Percentiles rank a stretch among this genome's conserved stretches.
Evolutionary conservation across 2,797 vertebrate genomes (phyloP).

Genomic region (Chanos chanos): DNA sequence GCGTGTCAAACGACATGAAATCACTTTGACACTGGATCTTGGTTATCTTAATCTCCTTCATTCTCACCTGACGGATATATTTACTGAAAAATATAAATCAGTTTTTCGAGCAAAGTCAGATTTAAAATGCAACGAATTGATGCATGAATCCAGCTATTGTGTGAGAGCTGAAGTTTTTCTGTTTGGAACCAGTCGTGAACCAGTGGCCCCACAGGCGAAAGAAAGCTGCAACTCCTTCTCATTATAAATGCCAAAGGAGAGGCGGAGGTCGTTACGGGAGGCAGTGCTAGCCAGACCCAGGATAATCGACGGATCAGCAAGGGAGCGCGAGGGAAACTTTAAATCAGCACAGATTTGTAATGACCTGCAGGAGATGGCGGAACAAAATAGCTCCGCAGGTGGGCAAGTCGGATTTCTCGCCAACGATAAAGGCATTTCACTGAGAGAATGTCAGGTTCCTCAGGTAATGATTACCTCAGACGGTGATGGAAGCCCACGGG

Average conservation of each 20-base stretch:
- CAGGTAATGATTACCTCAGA: constrained; percentile 91
- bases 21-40: not conserved
- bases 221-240: not conserved
- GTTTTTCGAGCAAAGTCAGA: no score
- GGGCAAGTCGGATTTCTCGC: constrained; percentile 34
- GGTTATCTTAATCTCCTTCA: no score
- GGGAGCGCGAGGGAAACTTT: constrained; percentile 49
- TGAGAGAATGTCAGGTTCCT: constrained; percentile 69
- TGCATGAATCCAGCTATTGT: no score
- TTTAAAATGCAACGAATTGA: no score
- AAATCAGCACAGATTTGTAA: constrained; percentile 51
- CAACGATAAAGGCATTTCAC: constrained; percentile 37
- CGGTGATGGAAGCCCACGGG: constrained; percentile 65
- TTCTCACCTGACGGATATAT: no score
- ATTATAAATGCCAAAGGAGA: constrained; percentile 66
- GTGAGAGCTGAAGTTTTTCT: not conserved
- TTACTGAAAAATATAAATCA: no score
- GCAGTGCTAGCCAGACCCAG: constrained; percentile 47
- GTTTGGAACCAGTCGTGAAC: not conserved
- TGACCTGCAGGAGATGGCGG: constrained; percentile 64
- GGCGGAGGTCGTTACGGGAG: constrained; percentile 67
- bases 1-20: not conserved
- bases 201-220: constrained; percentile 5
- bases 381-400: constrained; percentile 53
- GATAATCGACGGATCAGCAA: constrained; percentile 42